Evolutionary conservation across 2,888 invertebrate genomes (phyloP), one percentile per base, ranked within the genome.

Genomic region (Calephelis perditalis): DNA sequence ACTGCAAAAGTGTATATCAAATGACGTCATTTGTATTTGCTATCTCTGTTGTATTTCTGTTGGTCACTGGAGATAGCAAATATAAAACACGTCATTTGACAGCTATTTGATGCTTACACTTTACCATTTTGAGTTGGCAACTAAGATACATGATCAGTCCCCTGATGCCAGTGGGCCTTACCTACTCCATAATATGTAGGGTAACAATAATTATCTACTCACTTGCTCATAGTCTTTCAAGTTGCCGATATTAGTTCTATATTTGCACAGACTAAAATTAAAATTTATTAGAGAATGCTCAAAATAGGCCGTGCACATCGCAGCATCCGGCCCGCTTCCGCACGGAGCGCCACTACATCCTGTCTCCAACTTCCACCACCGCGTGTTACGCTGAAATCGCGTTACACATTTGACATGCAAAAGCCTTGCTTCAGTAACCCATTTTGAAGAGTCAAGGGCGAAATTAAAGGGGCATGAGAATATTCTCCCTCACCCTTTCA

Each of bases 301-400:
- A 36, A 54, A 54, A 54, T 54, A 54, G 79, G 81, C 81, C 82
- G 11, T 52, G 52, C 52, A 35, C 52, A 35, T 52, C 10, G 52
- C 9, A 10, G 52, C 52, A 52, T 78, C 75, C 76, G 81, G 74
- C 79, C 77, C 76, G 73, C 81, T 84, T 86, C 86, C 88, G 86
- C 76, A 72, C 72, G 74, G 73, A 78, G 84, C 86, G 86, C 85
- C 86, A 79, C 75, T 74, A 82, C 82, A 83, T 88, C 87, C 87
- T 86, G 86, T 75, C 77, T 58, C 40, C 40, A 49, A 49, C 56
- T 56, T 54, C 36, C 36, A 55, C 45, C 45, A 60, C 59, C 46
- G 55, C 52, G 52, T 52, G 7, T 49, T 49, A 52, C 52, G 11
- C 11, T 52, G 11, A 11, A 52, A 52, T 26, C 7, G 35, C 52